Evolutionary conservation across 2,113 vertebrate genomes (phyloP).

Genomic region (Ailuropoda melanoleuca): DNA sequence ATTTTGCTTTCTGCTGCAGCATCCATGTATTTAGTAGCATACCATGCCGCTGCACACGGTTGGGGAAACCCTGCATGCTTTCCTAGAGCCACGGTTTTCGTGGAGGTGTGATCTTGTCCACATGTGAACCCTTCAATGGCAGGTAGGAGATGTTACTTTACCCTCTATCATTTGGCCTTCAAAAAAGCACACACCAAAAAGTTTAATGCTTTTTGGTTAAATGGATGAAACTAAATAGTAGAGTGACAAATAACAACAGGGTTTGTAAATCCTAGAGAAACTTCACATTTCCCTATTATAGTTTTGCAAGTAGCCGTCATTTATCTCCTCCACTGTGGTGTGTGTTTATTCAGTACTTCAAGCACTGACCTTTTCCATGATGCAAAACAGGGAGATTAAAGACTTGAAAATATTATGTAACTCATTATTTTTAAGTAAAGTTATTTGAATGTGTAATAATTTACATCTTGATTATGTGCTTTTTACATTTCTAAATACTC

Average conservation of each 20-base stretch:
- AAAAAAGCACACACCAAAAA: not conserved
- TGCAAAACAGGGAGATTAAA: not conserved
- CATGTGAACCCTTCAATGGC: not conserved
- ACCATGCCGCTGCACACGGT: rapidly evolving
- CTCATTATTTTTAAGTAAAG: not conserved
- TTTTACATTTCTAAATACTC: conserved; percentile 15
- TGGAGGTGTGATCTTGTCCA: not conserved
- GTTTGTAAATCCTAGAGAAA: not conserved
- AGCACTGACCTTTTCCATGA: not conserved
- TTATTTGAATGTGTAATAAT: not conserved
- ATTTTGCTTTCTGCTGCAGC: not conserved
- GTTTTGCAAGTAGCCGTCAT: not conserved
- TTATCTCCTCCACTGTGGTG: not conserved
- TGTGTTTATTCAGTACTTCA: not conserved
- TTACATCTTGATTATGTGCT: not conserved
- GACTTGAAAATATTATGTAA: not conserved
- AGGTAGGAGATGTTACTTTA: not conserved
- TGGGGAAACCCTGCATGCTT: not conserved
- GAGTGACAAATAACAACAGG: not conserved
- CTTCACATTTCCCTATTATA: not conserved
- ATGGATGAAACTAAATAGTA: not conserved
- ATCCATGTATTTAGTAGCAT: not conserved
- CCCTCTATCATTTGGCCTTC: not conserved
- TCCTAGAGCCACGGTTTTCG: not conserved
- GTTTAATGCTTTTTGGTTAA: not conserved